Evolutionary conservation across 2,888 invertebrate species (phyloP).

Genomic region (Drosophila atripex): DNA sequence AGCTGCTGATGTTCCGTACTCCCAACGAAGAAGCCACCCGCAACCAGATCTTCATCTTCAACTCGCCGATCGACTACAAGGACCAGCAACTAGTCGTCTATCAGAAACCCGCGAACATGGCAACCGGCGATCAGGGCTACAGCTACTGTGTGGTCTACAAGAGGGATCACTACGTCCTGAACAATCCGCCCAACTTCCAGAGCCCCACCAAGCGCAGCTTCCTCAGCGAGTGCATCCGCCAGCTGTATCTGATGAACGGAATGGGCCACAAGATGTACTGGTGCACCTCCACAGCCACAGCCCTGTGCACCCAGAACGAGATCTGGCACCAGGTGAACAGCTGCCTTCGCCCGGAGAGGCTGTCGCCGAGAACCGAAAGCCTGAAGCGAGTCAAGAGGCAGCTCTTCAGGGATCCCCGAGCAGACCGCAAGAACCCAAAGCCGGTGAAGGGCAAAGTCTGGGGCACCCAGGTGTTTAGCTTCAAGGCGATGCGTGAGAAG

Average conservation of each 20-base stretch:
- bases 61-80: constrained; percentile 57
- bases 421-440: constrained; percentile 50
- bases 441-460: constrained; percentile 37
- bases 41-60: constrained; percentile 56
- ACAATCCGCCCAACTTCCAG: constrained; percentile 55
- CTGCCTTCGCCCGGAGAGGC: constrained; percentile 50
- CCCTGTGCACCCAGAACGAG: constrained; percentile 30
- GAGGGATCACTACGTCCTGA: constrained; percentile 57
- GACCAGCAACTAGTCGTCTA: constrained; percentile 61
- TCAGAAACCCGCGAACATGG: constrained; percentile 33
- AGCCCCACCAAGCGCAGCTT: constrained; percentile 65
- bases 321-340: constrained; percentile 63
- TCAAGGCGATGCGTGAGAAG: constrained; percentile 49
- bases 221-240: constrained; percentile 72
- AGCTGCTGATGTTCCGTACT: constrained; percentile 53
- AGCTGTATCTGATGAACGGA: constrained; percentile 63
- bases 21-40: constrained; percentile 32
- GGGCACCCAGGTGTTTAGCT: constrained; percentile 53
- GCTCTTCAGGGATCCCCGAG: constrained; percentile 59
- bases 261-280: constrained; percentile 47
- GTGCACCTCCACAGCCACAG: constrained; percentile 27
- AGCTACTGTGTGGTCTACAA: constrained; percentile 67
- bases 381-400: constrained; percentile 67
- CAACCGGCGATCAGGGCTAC: constrained; percentile 25
- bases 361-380: constrained; percentile 16